Conservation (phyloP, 2,888 invertebrate genomes). For the Allolobophora icterica region DNA sequence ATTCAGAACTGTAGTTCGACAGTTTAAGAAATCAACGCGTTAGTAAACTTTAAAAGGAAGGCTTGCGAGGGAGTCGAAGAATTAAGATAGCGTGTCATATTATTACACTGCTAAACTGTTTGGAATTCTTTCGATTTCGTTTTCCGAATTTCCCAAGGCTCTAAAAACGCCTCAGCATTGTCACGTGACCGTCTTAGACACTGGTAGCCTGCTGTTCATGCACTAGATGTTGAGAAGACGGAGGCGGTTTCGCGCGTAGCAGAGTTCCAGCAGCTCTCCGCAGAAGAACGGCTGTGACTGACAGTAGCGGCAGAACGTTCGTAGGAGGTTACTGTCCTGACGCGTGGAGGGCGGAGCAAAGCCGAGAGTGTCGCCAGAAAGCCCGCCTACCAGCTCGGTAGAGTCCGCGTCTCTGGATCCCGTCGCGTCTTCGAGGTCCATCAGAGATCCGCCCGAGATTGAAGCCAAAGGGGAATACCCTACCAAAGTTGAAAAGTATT, state of each 20-base stretch:
- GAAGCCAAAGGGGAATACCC: not conserved
- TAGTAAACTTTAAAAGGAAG: too few species aligned
- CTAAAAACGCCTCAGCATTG: not conserved
- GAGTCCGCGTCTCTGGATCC: not conserved
- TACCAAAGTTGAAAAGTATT: not conserved
- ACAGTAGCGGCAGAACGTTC: slow-evolving; percentile 34
- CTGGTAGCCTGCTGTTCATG: not conserved
- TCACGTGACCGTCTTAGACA: not conserved
- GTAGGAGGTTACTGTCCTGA: slow-evolving; percentile 5
- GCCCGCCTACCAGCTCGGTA: not conserved
- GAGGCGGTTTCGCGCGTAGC: slow-evolving; percentile 28
- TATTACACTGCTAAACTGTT: not conserved
- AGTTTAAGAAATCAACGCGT: not conserved
- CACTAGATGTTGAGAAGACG: slow-evolving; percentile 10
- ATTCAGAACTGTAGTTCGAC: not conserved
- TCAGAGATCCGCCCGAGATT: not conserved
- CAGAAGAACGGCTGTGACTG: slow-evolving; percentile 37
- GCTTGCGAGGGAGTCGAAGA: not conserved
- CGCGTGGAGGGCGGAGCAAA: not conserved
- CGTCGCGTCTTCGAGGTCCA: not conserved
- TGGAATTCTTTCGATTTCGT: not conserved
- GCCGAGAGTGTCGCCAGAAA: not conserved
- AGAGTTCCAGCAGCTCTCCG: slow-evolving; percentile 33
- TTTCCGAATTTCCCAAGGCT: not conserved
- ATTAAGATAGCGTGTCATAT: not conserved